Conservation (phyloP, 2,888 invertebrate genomes). For the Parasteatoda lunata region DNA sequence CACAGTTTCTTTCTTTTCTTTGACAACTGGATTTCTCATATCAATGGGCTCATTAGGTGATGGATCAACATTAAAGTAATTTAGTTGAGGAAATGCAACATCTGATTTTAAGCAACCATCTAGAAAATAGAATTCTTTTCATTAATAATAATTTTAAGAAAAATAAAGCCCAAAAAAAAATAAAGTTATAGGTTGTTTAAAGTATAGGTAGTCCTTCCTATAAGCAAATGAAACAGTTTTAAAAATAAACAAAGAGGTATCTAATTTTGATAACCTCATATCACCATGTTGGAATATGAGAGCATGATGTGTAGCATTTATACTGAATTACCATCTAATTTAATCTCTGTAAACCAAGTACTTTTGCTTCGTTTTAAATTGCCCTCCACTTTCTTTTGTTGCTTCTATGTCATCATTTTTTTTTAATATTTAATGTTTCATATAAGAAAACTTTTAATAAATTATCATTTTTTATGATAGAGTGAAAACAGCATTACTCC, state of each 20-base stretch:
- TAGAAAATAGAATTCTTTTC: slow-evolving; percentile 3
- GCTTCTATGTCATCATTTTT: too few relatives aligned
- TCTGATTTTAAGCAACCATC: slow-evolving; percentile 57
- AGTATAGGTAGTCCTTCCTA: not conserved
- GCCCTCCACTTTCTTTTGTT: too few relatives aligned
- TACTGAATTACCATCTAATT: not conserved
- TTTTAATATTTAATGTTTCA: too few relatives aligned
- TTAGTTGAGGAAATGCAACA: slow-evolving; percentile 58
- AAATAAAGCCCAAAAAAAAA: too few relatives aligned
- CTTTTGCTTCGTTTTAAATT: too few relatives aligned
- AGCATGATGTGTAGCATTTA: not conserved
- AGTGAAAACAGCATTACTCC: too few relatives aligned
- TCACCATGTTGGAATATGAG: not conserved
- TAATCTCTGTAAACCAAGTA: too few relatives aligned
- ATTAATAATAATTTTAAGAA: too few relatives aligned
- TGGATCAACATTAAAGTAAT: slow-evolving; percentile 44
- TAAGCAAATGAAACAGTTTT: not conserved
- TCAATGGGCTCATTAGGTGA: slow-evolving; percentile 59
- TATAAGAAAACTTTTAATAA: too few relatives aligned
- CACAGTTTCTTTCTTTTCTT: slow-evolving; percentile 28
- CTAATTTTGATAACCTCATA: too few relatives aligned
- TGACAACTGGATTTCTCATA: slow-evolving; percentile 53
- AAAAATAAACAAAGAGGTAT: not conserved
- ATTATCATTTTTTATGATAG: too few relatives aligned
- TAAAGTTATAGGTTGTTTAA: too few relatives aligned